Evolutionary conservation across 2,888 invertebrate genomes (phyloP).

Genomic region (Caenorhabditis zanzibari): DNA sequence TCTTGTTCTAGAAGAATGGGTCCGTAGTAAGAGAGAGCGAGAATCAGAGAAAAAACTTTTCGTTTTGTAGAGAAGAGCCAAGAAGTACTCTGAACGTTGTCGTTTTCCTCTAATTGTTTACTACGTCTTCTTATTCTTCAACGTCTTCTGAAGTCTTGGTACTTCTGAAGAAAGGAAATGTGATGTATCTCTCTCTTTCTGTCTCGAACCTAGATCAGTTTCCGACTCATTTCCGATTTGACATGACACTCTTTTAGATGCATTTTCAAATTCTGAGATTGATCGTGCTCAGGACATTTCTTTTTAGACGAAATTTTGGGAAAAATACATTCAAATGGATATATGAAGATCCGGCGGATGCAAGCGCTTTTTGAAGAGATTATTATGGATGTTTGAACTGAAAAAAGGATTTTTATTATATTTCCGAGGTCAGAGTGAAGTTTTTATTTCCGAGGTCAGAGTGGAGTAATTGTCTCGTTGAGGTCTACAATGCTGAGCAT

Average conservation of each 20-base stretch:
- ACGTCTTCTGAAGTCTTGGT: conserved; percentile 18
- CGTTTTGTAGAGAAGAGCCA: conserved; percentile 23
- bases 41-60: conserved; percentile 27
- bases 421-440: no score
- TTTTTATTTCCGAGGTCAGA: no score
- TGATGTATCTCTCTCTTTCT: conserved; percentile 11
- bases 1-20: conserved; percentile 7
- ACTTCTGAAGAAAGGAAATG: conserved; percentile 25
- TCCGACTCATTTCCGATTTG: conserved; percentile 55
- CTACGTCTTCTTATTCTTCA: conserved; percentile 36
- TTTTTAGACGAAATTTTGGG: not conserved
- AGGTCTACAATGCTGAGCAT: no score
- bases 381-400: no score
- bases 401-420: no score
- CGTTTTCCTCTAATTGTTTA: conserved; percentile 53
- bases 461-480: no score
- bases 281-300: not conserved
- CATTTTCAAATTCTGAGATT: conserved; percentile 14
- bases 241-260: conserved; percentile 29
- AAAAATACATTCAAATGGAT: no score
- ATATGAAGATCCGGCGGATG: no score
- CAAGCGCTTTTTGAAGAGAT: no score
- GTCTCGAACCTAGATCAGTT: conserved; percentile 43
- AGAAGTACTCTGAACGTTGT: conserved; percentile 34
- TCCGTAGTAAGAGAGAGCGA: not conserved